Evolutionary conservation across 2,888 invertebrate genomes (phyloP).

Genomic region (Hedychridium roseum): DNA sequence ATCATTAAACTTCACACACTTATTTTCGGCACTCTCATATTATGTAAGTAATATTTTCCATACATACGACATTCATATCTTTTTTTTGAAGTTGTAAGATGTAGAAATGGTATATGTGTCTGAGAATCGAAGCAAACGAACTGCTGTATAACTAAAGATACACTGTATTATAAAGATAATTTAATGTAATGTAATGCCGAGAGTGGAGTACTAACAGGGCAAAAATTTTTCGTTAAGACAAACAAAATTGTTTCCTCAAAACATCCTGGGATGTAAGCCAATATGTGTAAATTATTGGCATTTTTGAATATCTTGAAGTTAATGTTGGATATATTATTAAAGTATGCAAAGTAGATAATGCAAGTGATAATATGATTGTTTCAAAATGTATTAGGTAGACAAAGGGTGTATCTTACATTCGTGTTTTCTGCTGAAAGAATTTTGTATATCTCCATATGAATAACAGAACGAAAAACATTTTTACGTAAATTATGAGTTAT

Average conservation of each 20-base stretch:
- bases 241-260: slow-evolving; percentile 16
- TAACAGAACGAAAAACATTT: too few species aligned
- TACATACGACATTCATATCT: slow-evolving; percentile 21
- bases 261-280: slow-evolving; percentile 23
- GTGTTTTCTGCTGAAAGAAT: too few species aligned
- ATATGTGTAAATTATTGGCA: slow-evolving; percentile 23
- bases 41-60: slow-evolving; percentile 54
- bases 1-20: slow-evolving; percentile 41
- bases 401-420: too few species aligned
- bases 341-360: slow-evolving; percentile 25
- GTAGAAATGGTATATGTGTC: slow-evolving; percentile 24
- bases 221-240: slow-evolving; percentile 17
- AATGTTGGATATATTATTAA: slow-evolving; percentile 30
- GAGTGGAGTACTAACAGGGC: slow-evolving; percentile 21
- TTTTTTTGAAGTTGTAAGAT: slow-evolving; percentile 28
- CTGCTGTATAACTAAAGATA: slow-evolving; percentile 27
- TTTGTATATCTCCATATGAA: too few species aligned
- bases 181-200: slow-evolving; percentile 28
- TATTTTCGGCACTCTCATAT: slow-evolving; percentile 53
- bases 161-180: slow-evolving; percentile 30
- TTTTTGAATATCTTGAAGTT: slow-evolving; percentile 34
- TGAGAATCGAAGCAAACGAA: slow-evolving; percentile 24
- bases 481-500: too few species aligned
- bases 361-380: slow-evolving; percentile 24
- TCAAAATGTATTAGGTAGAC: slow-evolving; percentile 16